Base-by-base conservation (phyloP, 1,140 invertebrate species). In the Neodiprion virginianus region DNA sequence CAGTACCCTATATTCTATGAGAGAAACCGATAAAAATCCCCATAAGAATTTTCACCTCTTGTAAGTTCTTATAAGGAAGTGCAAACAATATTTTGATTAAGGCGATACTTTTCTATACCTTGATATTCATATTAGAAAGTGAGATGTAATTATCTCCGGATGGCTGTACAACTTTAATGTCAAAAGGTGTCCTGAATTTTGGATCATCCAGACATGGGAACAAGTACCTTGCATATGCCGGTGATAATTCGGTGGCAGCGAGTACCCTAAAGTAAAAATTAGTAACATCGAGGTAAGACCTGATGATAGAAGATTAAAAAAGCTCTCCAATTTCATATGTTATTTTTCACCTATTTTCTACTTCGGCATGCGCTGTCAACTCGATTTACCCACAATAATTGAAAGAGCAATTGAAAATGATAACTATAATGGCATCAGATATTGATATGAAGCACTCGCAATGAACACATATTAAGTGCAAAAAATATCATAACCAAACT, bases 201-300 rank as follows among this genome's bases (percentile, higher is more conserved):
- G 98, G 98, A 84, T 99, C 98, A 88, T 99, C 98, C 84, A 98
- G 98, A 85, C 97, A 98, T 0, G 98, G 97, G 83, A 98, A 99
- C 0, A 95, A 95, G 85, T 93, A 91, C 47, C 97, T 91, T 0
- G 97, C 97, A 89, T 97, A 96, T 1, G 96, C 98, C 1, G 97
- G 95, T 83, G 98, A 95, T 83, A 99, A 97, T 87, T 99, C 98
- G 1, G 96, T 95, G 1, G 95, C 95, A 10, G 95, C 95, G 77
- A 98, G 93, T 74, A 88, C 90, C 81, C 96, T 97, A 81, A 74
- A 89, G 28, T 2, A 5, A 28, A 28, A 78, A 80, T 28, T 28
- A 28, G 5, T 28, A 5, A 78, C 67, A 48, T 75, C 75, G 77
- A 71, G 17, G 17, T 17, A 0, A 17, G 17, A 17, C 17, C 17